phyloP scores from a whole-genome alignment of 2,797 vertebrate species.

The Scyliorhinus canicula region DNA sequence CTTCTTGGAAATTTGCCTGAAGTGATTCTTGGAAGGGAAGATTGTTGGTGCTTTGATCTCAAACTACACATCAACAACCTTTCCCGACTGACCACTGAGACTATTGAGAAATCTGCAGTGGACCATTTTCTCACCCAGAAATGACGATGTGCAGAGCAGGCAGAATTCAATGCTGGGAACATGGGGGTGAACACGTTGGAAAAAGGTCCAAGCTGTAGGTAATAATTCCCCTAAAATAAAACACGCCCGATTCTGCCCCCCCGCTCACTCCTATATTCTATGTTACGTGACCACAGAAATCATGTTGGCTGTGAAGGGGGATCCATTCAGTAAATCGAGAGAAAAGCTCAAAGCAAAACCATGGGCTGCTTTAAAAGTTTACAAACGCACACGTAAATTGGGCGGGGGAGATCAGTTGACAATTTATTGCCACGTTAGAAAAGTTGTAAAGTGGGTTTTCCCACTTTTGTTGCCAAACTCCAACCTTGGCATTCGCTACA shows the following conservation, averaged over 20 bases:
- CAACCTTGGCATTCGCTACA: not conserved
- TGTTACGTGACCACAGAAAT: not conserved
- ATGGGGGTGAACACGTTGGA: not conserved
- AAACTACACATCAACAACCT: not conserved
- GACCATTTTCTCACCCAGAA: not conserved
- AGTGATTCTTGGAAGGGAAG: not conserved
- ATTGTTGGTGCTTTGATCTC: not conserved
- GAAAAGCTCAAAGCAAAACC: not conserved
- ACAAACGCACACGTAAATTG: no score
- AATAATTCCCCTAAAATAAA: not conserved
- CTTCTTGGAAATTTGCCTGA: not conserved
- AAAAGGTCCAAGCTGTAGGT: not conserved
- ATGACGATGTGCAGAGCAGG: not conserved
- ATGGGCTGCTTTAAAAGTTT: not conserved
- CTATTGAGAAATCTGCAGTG: not conserved
- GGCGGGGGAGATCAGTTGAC: not conserved
- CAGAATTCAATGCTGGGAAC: not conserved
- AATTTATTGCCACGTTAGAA: not conserved
- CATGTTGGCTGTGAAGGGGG: not conserved
- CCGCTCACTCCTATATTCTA: not conserved
- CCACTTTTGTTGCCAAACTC: not conserved
- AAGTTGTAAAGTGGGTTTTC: not conserved
- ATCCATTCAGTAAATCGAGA: not conserved
- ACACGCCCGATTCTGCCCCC: no score
- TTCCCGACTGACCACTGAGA: not conserved